Conservation (phyloP, 2,113 vertebrate genomes). For the Xiphophorus maculatus region DNA sequence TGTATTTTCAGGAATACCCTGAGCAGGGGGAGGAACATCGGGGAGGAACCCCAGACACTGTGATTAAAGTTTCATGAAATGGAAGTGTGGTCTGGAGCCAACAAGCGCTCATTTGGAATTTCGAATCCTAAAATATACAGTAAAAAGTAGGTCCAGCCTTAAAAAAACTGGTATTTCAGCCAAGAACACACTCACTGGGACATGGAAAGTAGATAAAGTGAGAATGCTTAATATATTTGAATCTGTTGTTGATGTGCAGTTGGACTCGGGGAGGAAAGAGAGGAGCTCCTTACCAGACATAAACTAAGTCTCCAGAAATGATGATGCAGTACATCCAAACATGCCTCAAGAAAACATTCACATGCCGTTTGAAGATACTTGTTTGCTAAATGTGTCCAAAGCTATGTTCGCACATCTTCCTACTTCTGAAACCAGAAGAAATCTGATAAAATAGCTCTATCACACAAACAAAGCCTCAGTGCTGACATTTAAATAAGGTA, state of each 20-base stretch:
- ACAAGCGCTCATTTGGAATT: background rate
- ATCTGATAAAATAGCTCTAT: too few species aligned
- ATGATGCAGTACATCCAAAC: too few species aligned
- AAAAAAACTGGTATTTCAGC: background rate
- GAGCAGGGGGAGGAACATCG: background rate
- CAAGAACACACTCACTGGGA: background rate
- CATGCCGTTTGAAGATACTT: background rate
- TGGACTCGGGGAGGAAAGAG: background rate
- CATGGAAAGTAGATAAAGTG: background rate
- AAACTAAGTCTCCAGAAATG: background rate
- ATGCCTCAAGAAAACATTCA: background rate
- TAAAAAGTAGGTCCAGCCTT: background rate
- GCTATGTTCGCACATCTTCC: too few species aligned
- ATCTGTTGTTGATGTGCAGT: accelerated
- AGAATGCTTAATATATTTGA: background rate
- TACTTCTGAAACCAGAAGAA: too few species aligned
- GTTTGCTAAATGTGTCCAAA: background rate
- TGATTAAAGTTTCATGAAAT: background rate
- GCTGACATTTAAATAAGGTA: too few species aligned
- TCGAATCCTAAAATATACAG: background rate
- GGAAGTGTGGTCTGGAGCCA: background rate
- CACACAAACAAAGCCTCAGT: too few species aligned
- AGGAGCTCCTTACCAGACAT: background rate
- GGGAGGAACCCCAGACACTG: background rate
- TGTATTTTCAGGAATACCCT: background rate